Percentiles rank a stretch among this genome's conserved stretches.
phyloP scores from a whole-genome alignment of 2,113 vertebrate species.

The Chlorocebus sabaeus region DNA sequence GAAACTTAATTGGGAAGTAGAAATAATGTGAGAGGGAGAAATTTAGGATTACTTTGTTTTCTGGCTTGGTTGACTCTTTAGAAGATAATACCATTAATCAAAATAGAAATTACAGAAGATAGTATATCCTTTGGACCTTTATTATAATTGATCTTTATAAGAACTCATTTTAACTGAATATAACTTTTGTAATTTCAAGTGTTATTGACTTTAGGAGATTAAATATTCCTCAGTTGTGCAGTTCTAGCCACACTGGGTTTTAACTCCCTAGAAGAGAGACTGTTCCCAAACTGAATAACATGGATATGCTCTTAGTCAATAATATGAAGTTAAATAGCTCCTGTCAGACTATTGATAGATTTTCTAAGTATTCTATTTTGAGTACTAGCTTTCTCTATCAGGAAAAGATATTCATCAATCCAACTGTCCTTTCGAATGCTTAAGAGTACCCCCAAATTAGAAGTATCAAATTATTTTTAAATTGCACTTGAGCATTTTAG shows the following conservation, averaged over 20 bases:
- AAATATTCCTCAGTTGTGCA: neutral
- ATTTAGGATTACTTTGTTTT: neutral
- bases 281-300: neutral
- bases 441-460: neutral
- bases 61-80: neutral
- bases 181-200: neutral
- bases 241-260: neutral
- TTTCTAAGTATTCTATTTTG: neutral
- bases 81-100: neutral
- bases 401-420: neutral
- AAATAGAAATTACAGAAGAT: neutral
- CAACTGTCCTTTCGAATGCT: neutral
- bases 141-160: constrained; percentile 14
- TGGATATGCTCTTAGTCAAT: neutral
- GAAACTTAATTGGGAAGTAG: neutral
- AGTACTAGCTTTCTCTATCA: neutral
- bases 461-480: neutral
- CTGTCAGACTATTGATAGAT: neutral
- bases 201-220: neutral
- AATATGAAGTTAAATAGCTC: neutral
- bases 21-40: neutral
- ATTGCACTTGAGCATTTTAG: neutral
- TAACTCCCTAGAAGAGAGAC: neutral
- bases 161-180: neutral
- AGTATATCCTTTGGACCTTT: neutral